Evolutionary conservation across 1,140 invertebrate species (phyloP).

Genomic region (Paralvinella palmiformis): DNA sequence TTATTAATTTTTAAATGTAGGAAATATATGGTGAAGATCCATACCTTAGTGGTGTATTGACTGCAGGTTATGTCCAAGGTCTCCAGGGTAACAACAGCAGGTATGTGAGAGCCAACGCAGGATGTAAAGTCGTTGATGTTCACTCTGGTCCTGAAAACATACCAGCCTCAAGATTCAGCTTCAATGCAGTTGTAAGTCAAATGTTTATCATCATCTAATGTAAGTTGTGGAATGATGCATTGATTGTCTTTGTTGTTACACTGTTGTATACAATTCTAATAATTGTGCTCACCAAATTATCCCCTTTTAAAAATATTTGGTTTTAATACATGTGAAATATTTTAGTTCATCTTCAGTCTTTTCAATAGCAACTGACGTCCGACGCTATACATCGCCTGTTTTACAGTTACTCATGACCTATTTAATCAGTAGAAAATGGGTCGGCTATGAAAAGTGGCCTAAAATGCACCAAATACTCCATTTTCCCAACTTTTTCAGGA

Average conservation of each 20-base stretch:
- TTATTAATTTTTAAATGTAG: conserved; percentile 21
- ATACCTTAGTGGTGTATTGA: conserved; percentile 34
- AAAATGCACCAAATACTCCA: no score
- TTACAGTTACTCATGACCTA: no score
- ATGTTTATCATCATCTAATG: no score
- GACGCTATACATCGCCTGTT: no score
- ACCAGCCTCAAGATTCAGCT: conserved; percentile 32
- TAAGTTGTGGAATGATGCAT: neutral
- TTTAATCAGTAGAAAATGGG: no score
- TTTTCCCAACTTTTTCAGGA: no score
- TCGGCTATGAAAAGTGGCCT: no score
- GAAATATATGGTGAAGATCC: conserved; percentile 51
- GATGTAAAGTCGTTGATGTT: conserved; percentile 44
- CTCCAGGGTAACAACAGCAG: conserved; percentile 38
- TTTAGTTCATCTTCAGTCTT: neutral
- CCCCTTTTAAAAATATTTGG: neutral
- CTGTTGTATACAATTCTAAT: neutral
- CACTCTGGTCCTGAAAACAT: conserved; percentile 46
- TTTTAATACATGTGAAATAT: neutral
- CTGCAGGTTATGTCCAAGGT: conserved; percentile 33
- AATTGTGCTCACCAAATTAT: no score
- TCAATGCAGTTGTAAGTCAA: conserved; percentile 41
- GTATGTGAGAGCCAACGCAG: conserved; percentile 35
- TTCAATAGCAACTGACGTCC: no score
- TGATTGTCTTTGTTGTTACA: neutral